Base-by-base conservation (phyloP, 2,888 invertebrate species). In the Miltochrista miniata region DNA sequence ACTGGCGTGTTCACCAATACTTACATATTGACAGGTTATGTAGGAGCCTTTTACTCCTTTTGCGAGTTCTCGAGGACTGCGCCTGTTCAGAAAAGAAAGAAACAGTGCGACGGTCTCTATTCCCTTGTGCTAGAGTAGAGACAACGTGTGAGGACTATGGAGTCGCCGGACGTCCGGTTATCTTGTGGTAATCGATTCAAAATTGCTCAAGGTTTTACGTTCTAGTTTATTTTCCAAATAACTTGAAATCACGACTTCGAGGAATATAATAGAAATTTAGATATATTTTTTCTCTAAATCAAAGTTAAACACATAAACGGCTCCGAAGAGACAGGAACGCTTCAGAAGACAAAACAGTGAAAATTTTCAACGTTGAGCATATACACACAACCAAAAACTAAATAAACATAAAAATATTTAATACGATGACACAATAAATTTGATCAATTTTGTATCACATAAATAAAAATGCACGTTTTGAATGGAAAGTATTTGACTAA, bases 21-120 rank as follows among this genome's bases (percentile, higher is more conserved):
- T 92, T 84, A 92, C 92, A 80, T 89, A 90, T 82, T 90, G 83
- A 92, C 92, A 91, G 92, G 92, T 92, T 92, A 91, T 85, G 90
- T 90, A 92, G 92, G 92, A 92, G 92, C 90, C 90, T 90, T 90
- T 89, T 88, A 92, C 92, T 92, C 92, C 92, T 92, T 90, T 89
- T 87, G 87, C 90, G 88, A 81, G 87, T 90, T 89, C 81, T 79
- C 89, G 84, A 83, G 87, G 86, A 92, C 91, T 91, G 91, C 91
- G 90, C 90, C 87, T 90, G 90, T 90, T 88, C 89, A 83, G 89
- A 89, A 90, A 89, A 89, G 89, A 90, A 89, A 90, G 90, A 90
- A 89, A 89, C 87, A 86, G 82, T 81, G 82, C 85, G 81, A 74
- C 82, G 84, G 77, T 86, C 85, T 90, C 90, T 90, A 87, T 90